Base-by-base conservation (phyloP, 2,113 vertebrate genomes). In the Amphilophus citrinellus region DNA sequence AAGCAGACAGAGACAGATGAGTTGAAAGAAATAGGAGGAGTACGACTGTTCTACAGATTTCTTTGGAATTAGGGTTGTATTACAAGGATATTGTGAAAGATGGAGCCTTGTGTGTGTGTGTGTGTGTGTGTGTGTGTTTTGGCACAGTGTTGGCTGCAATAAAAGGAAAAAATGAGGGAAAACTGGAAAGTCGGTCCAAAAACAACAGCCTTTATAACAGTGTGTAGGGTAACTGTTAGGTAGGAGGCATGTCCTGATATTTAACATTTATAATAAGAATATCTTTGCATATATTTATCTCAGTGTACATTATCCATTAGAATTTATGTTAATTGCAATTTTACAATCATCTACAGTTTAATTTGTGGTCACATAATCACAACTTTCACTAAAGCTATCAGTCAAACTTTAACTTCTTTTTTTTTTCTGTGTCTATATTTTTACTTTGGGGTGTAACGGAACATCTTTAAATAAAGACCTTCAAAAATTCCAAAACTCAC, bases 1-100 rank as follows among this genome's bases (percentile, higher is more conserved):
- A 79, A 20, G 44, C 30, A 88, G 68, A 91, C 58, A 83, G 7
- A 84, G 61, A 87, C 35, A 59, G 65, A 82, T 82, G 75, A 76
- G 77, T 56, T 37, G 4, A 82, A 68, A 80, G 44, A 59, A 8
- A 20, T 66, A 79, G 44, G 2, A 56, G 71, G 22, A 27, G 60
- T 39, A 3, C 56, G 53, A 32, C 27, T 13, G 6, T 56, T 32
- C 20, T 30, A 73, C 53, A 47, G 27, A 32, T 50, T 56, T 56
- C 68, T 56, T 73, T 73, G 47, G 68, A 73, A 73, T 9, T n/a
- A 17, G 44, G 50, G 5, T 50, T 6, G 27, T 80, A 27, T 85
- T 77, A 44, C 57, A 24, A 17, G 24, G 56, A 59, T 9, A 79
- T 22, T 73, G 71, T 8, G 4, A 84, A 83, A 89, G 47, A 76